phyloP scores from a whole-genome alignment of 2,888 invertebrate species.

The Mellilla xanthometata region DNA sequence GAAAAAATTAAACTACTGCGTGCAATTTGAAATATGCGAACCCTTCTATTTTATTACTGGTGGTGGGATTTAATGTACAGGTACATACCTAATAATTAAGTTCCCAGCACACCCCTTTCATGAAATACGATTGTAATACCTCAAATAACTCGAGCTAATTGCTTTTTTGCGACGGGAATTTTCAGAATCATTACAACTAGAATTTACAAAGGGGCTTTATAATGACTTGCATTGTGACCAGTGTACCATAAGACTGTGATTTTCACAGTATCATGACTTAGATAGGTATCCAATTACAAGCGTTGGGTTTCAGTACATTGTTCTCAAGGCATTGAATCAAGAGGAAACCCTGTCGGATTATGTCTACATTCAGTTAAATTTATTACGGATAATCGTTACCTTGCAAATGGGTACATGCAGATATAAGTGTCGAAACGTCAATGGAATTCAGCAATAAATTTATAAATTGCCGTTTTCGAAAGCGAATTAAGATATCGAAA shows the following conservation, averaged over 20 bases:
- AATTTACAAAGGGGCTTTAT: slow-evolving; percentile 8
- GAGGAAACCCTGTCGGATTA: slow-evolving; percentile 17
- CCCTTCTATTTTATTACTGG: too few relatives aligned
- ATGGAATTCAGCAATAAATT: slow-evolving; percentile 4
- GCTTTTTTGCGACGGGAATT: slow-evolving; percentile 15
- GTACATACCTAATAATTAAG: not conserved
- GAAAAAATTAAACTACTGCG: too few relatives aligned
- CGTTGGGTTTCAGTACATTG: slow-evolving; percentile 7
- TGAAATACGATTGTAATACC: too few relatives aligned
- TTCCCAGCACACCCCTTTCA: slow-evolving; percentile 4
- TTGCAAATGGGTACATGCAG: slow-evolving; percentile 5
- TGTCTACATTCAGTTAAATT: slow-evolving; percentile 9
- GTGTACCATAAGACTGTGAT: slow-evolving; percentile 16
- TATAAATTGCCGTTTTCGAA: slow-evolving; percentile 2
- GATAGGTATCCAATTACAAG: slow-evolving; percentile 17
- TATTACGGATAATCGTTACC: slow-evolving; percentile 14
- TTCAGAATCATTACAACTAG: slow-evolving; percentile 10
- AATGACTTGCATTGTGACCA: slow-evolving; percentile 20
- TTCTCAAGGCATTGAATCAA: slow-evolving; percentile 9
- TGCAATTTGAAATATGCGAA: slow-evolving; percentile 2
- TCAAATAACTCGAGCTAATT: slow-evolving; percentile 11
- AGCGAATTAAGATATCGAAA: slow-evolving; percentile 1
- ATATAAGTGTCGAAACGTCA: slow-evolving; percentile 5
- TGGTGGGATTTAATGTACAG: not conserved
- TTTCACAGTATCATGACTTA: slow-evolving; percentile 14